Evolutionary conservation across 2,797 vertebrate genomes (phyloP), one percentile per base, ranked within the genome.

Genomic region (Apogon talboti): DNA sequence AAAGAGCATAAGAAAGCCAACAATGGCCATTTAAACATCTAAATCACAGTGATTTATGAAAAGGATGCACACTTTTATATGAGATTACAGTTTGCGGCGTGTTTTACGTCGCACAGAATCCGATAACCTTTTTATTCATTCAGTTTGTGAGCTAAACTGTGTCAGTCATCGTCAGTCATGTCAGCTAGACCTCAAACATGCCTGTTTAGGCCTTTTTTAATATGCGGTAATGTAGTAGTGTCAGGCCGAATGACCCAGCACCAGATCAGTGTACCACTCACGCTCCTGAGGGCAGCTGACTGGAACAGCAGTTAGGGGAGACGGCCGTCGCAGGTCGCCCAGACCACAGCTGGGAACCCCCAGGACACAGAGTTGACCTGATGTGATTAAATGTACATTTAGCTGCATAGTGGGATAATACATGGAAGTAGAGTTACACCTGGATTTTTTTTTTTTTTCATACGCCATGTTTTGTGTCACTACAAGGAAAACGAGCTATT

Each of bases 321-420:
- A 79, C 66, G 67, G 71, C 69, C 74, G 57, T 81, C 54, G 71
- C 75, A 81, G 87, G 83, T 90, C 79, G 67, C 66, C 45, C 64
- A 60, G 84, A 86, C 79, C 86, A 81, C 89, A 92, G 89, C 90
- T 91, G 89, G 86, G 73, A 83, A 70, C 72, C 87, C 81, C 52
- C 54, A 19, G 78, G 88, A 81, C 70, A 35, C 50, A 78, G 63
- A 43, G 78, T 65, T 71, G 79, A 83, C 85, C 88, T 82, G 77
- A 83, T 85, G 76, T 73, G 80, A 87, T 86, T 79, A 79, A 83
- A 60, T 79, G 78, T 74, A 85, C 75, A 80, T 79, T 72, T 86
- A 87, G 85, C 88, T 87, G 81, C 78, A 86, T 11, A 19, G 38
- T 65, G 51, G 49, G 46, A 75, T 94, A 91, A 75, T 66, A 60